These are phyloP conservation scores for Pongo pygmaeus DNA, from an alignment of 2,113 vertebrate genomes.

Conservation along the genomic window DNA sequence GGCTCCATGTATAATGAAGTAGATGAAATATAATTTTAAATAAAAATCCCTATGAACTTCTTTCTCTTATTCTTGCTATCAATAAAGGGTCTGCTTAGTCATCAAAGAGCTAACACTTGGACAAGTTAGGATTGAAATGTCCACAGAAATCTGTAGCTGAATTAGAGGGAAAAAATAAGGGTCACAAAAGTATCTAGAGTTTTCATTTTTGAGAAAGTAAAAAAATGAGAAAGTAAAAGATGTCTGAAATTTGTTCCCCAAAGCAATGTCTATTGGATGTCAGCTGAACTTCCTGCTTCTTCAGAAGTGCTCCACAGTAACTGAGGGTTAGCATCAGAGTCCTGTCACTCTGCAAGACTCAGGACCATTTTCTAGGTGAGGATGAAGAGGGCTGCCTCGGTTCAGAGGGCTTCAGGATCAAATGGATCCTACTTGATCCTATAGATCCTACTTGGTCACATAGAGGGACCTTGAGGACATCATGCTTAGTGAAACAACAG, in stretches of 20 bases:
- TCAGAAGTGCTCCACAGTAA: fast-evolving
- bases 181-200: background rate
- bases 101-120: background rate
- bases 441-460: too few relatives aligned
- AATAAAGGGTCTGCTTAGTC: background rate
- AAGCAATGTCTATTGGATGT: background rate
- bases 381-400: background rate
- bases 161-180: background rate
- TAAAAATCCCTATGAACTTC: background rate
- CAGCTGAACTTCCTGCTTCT: background rate
- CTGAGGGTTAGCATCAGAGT: background rate
- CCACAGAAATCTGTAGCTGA: background rate
- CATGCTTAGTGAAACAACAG: background rate
- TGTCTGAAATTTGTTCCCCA: background rate
- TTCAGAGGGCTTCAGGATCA: background rate
- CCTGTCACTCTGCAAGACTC: background rate
- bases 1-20: background rate
- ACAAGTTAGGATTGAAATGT: background rate
- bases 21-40: background rate
- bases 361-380: background rate
- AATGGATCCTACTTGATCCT: background rate
- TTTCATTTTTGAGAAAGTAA: background rate
- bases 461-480: background rate
- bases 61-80: background rate
- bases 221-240: background rate